A percentile compares a stretch with the other conserved stretches of the same genome.
Conservation (phyloP, 1,140 invertebrate genomes). For the Drosophila erecta region DNA sequence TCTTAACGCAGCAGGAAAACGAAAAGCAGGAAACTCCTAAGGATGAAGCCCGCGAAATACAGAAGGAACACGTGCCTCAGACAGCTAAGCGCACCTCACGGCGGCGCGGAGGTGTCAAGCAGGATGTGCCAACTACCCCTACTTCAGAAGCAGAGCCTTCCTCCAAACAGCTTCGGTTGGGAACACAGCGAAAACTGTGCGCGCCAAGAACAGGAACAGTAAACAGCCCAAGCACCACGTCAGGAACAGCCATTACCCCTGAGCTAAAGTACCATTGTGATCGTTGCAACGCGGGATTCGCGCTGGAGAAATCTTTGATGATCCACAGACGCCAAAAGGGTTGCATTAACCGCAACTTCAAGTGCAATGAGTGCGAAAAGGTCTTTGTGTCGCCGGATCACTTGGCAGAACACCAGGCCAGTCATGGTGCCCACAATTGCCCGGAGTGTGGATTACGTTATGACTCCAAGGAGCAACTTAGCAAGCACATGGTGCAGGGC, state of each 20-base stretch:
- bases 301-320: constrained; percentile 64
- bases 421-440: constrained; percentile 63
- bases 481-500: constrained; percentile 83
- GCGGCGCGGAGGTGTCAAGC: constrained; percentile 24
- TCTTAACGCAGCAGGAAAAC: constrained; percentile 26
- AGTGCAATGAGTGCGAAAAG: constrained; percentile 69
- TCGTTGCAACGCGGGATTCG: constrained; percentile 77
- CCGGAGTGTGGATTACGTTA: constrained; percentile 78
- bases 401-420: constrained; percentile 81
- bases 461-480: constrained; percentile 81
- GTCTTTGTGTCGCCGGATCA: constrained; percentile 86
- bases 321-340: constrained; percentile 65
- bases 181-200: constrained; percentile 1
- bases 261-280: constrained; percentile 71
- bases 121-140: neutral
- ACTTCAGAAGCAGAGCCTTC: neutral
- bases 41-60: neutral
- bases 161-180: constrained; percentile 7
- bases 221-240: neutral
- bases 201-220: neutral
- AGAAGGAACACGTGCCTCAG: neutral
- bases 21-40: neutral
- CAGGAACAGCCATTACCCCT: neutral
- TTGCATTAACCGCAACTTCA: constrained; percentile 71
- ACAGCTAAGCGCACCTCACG: constrained; percentile 35